Evolutionary conservation across 2,113 vertebrate genomes (phyloP).

Genomic region (Polypterus senegalus): DNA sequence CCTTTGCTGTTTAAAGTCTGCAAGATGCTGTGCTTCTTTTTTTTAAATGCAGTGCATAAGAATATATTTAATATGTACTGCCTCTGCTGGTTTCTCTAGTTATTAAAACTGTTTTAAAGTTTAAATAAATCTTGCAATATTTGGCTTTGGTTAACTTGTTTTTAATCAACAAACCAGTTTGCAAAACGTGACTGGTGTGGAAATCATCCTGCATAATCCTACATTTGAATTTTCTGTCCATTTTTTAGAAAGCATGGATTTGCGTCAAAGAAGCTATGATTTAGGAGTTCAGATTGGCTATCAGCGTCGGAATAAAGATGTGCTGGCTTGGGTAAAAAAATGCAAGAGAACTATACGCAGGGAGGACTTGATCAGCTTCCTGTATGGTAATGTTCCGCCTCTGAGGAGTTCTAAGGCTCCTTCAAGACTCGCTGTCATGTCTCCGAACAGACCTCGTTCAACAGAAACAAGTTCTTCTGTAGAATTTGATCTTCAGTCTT

Average conservation of each 20-base stretch:
- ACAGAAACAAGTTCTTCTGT: conserved; percentile 90
- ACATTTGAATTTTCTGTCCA: conserved; percentile 13
- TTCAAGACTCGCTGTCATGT: conserved; percentile 86
- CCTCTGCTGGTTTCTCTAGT: too few species aligned
- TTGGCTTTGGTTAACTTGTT: too few species aligned
- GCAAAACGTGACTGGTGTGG: too few species aligned
- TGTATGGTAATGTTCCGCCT: conserved; percentile 92
- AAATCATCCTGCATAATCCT: too few species aligned
- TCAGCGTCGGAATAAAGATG: conserved; percentile 94
- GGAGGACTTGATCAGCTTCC: conserved; percentile 96
- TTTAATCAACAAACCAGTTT: too few species aligned
- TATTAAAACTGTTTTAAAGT: too few species aligned
- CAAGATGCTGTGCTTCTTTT: too few species aligned
- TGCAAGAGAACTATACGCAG: conserved; percentile 91
- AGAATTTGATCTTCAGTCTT: conserved; percentile 95
- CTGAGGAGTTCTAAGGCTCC: conserved; percentile 87
- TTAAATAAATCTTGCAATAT: too few species aligned
- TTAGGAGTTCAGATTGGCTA: conserved; percentile 93
- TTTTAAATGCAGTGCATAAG: too few species aligned
- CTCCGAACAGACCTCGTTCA: conserved; percentile 80
- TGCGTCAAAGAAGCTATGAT: conserved; percentile 90
- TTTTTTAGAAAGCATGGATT: conserved; percentile 80
- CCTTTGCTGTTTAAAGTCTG: too few species aligned
- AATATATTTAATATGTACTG: too few species aligned
- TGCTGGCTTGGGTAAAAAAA: conserved; percentile 97